Evolutionary conservation across 1,140 invertebrate species (phyloP).

Genomic region (Oryctes rhinoceros): DNA sequence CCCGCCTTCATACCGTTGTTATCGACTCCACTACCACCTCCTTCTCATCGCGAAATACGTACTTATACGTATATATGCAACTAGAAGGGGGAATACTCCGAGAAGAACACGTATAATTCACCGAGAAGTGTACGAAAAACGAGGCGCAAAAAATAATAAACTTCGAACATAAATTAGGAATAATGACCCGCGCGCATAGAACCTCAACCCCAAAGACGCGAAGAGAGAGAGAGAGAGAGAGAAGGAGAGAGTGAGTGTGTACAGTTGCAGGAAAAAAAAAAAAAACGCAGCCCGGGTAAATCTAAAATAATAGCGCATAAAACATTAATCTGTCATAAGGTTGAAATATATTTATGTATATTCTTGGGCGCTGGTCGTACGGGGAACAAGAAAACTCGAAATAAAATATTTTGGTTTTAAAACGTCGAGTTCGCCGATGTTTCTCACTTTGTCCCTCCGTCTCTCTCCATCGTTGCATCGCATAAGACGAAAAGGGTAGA

Average conservation of each 20-base stretch:
- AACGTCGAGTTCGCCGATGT: not conserved
- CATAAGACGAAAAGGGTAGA: not conserved
- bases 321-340: conserved; percentile 38
- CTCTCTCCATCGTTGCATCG: not conserved
- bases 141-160: conserved; percentile 26
- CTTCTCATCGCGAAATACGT: too few species aligned
- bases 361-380: not conserved
- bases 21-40: not conserved
- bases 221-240: too few species aligned
- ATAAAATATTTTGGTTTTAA: conserved; percentile 39
- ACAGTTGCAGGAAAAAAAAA: not conserved
- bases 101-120: conserved; percentile 11
- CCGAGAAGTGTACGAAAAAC: conserved; percentile 13
- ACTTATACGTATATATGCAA: not conserved
- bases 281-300: conserved; percentile 11
- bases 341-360: conserved; percentile 31
- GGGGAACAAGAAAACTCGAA: conserved; percentile 21
- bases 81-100: not conserved
- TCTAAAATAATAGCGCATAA: conserved; percentile 34
- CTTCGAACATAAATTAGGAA: conserved; percentile 26
- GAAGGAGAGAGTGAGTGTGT: too few species aligned
- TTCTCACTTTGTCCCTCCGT: not conserved
- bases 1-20: not conserved
- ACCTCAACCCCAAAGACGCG: not conserved
- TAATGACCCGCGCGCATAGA: not conserved